Evolutionary conservation across 2,888 invertebrate species (phyloP).

Genomic region (Lepidochitona cinerea): DNA sequence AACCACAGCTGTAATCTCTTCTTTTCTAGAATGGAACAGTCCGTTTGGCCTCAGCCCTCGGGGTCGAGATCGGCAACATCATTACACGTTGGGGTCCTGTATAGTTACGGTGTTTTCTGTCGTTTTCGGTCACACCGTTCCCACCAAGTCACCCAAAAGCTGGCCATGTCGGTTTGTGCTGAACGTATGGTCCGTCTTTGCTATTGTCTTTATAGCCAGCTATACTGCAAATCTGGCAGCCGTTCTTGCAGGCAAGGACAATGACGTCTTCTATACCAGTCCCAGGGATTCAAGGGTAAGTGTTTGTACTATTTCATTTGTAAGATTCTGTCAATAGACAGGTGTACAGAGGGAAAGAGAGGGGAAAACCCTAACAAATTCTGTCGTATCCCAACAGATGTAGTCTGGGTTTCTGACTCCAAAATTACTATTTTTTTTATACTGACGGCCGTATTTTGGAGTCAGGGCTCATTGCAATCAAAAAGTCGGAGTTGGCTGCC

Average conservation of each 20-base stretch:
- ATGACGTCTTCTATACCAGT: conserved; percentile 83
- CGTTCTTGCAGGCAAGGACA: conserved; percentile 89
- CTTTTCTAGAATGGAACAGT: conserved; percentile 92
- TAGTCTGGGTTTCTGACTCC: too few species aligned
- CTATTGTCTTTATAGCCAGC: conserved; percentile 93
- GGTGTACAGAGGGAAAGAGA: too few species aligned
- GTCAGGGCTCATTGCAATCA: too few species aligned
- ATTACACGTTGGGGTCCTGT: conserved; percentile 89
- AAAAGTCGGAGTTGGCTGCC: too few species aligned
- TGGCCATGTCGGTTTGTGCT: conserved; percentile 97
- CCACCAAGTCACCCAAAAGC: conserved; percentile 94
- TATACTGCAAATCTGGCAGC: conserved; percentile 95
- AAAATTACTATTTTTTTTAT: too few species aligned
- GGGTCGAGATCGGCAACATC: conserved; percentile 91
- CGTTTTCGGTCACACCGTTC: conserved; percentile 90
- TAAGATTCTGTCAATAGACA: too few species aligned
- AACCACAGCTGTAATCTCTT: conserved; percentile 89
- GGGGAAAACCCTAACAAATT: too few species aligned
- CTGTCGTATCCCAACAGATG: too few species aligned
- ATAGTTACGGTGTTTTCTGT: conserved; percentile 95
- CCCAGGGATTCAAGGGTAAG: conserved; percentile 88
- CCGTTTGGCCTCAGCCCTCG: conserved; percentile 94
- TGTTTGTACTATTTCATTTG: too few species aligned
- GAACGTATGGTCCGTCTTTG: conserved; percentile 95
- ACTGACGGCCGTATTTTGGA: too few species aligned